Percentiles rank a stretch among this genome's conserved stretches.
Evolutionary conservation across 2,888 invertebrate species (phyloP).

Genomic region (Chymomyza fuscimana): DNA sequence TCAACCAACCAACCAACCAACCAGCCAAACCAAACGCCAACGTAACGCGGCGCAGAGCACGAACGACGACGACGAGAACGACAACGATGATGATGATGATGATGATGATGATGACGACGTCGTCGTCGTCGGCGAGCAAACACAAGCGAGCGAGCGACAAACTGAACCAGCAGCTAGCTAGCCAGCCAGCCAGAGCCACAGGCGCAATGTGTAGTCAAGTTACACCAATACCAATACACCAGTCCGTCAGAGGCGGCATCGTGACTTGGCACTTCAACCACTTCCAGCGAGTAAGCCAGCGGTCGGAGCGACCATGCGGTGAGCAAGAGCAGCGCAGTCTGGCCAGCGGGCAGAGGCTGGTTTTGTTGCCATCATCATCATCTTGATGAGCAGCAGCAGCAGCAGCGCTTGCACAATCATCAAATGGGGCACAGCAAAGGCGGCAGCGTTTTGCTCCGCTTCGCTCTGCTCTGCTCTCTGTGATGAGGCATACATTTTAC

Average conservation of each 20-base stretch:
- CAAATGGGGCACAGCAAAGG: slow-evolving; percentile 46
- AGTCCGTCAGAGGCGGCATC: slow-evolving; percentile 40
- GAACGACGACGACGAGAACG: background rate
- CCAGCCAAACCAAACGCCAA: slow-evolving; percentile 9
- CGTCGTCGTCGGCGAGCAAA: background rate
- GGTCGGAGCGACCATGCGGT: background rate
- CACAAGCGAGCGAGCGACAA: slow-evolving; percentile 5
- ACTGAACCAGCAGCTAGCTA: slow-evolving; percentile 24
- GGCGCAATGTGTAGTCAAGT: slow-evolving; percentile 44
- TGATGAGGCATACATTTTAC: slow-evolving; percentile 55
- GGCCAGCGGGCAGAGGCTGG: slow-evolving; percentile 31
- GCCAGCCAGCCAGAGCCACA: slow-evolving; percentile 38
- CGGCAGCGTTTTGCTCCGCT: slow-evolving; percentile 12
- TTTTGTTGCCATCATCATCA: slow-evolving; percentile 7
- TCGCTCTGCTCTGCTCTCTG: slow-evolving; percentile 17
- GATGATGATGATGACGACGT: slow-evolving; percentile 7
- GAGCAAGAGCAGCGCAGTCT: slow-evolving; percentile 19
- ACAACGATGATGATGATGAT: slow-evolving; percentile 2
- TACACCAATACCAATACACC: slow-evolving; percentile 61
- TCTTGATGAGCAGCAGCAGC: slow-evolving; percentile 30
- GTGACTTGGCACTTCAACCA: slow-evolving; percentile 66
- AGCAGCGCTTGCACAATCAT: slow-evolving; percentile 59
- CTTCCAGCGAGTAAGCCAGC: background rate
- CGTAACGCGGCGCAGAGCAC: background rate
- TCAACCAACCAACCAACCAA: background rate